Evolutionary conservation across 2,113 vertebrate species (phyloP), one percentile per base, ranked within the genome.

Genomic region (Cacatua alba): DNA sequence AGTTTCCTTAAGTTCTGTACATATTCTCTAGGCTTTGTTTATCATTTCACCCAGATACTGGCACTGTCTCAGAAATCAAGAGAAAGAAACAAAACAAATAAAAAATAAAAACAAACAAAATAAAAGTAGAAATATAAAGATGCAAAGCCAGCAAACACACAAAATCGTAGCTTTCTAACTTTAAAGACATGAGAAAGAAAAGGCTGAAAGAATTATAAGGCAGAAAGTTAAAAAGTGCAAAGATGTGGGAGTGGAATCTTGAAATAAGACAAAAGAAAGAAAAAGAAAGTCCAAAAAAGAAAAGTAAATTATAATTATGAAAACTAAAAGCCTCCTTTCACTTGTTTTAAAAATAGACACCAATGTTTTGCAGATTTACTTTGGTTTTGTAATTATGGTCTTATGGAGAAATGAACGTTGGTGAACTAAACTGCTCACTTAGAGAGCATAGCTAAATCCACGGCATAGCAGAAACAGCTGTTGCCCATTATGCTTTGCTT

Each of bases 301-400:
- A 94, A 95, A 94, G 48, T 65, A 95, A 94, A 94, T 96, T 88
- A 78, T 82, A 51, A 89, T 48, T 92, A 82, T 92, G 81, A 93
- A 96, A 95, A 94, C 26, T 64, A 90, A 97, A 94, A 90, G 70
- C 44, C 25, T 96, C 59, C 37, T 31, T 89, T 90, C 37, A 82
- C 87, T 48, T 83, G 29, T 69, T 52, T 93, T 88, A 95, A 95
- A 94, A 98, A 95, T 96, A 93, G 74, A 95, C 65, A n/a, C 55
- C 93, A 76, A 60, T 94, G 90, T 94, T 93, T 97, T 96, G 84
- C 90, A 94, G 88, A 94, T 93, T 95, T 95, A 86, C 78, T 89
- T 96, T 79, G 71, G 64, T 37, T 89, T 84, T 92, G 44, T 88
- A 91, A 95, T 94, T 95, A 63, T 43, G 83, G 88, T 63, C 14